phyloP scores from a whole-genome alignment of 2,113 vertebrate species.

The Miniopterus natalensis region DNA sequence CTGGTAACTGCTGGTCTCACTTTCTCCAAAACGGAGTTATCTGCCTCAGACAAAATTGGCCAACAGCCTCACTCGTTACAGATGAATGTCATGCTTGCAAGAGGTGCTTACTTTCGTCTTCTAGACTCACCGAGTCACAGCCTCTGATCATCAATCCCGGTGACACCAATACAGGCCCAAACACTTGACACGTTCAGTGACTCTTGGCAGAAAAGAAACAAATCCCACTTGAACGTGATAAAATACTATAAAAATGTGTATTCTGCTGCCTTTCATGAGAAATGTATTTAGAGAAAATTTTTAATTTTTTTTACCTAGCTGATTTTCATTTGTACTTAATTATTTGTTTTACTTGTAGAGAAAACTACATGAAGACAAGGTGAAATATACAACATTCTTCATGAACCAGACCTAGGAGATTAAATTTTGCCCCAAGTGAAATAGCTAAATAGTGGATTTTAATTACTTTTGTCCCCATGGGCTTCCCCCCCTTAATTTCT shows the following conservation, averaged over 20 bases:
- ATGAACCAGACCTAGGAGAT: slow-evolving; percentile 38
- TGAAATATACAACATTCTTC: slow-evolving; percentile 39
- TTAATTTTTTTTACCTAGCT: neutral
- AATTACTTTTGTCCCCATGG: slow-evolving; percentile 68
- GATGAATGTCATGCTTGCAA: neutral
- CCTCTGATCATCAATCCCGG: neutral
- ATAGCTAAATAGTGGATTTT: slow-evolving; percentile 63
- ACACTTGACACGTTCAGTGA: neutral
- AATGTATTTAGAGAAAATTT: slow-evolving; percentile 5
- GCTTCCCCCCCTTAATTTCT: neutral
- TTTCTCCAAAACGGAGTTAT: neutral
- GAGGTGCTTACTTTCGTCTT: neutral
- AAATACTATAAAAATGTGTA: neutral
- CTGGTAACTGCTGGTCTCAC: neutral
- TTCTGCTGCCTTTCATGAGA: neutral
- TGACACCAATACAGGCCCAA: neutral
- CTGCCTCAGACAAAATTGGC: neutral
- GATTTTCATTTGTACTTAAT: neutral
- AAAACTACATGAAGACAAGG: neutral
- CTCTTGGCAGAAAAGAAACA: neutral
- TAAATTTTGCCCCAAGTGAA: slow-evolving; percentile 54
- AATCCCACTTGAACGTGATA: neutral
- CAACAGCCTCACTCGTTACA: neutral
- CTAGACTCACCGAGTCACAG: neutral
- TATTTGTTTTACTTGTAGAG: slow-evolving; percentile 36